phyloP scores from a whole-genome alignment of 64 coral and sea anemone genomes.

The Hydrozoanthus tunicans region DNA sequence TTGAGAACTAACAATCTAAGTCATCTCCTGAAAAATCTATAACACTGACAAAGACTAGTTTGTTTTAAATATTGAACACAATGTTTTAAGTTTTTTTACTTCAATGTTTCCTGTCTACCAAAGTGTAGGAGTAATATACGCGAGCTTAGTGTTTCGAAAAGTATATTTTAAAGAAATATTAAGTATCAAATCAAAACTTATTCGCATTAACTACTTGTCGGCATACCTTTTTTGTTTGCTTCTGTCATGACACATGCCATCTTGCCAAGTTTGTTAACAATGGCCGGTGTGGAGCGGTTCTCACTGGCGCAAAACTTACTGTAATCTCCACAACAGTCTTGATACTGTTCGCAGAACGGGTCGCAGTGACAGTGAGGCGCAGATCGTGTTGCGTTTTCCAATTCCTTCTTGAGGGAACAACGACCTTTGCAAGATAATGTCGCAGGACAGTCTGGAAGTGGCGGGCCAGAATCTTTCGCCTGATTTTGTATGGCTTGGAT shows the following conservation, averaged over 20 bases:
- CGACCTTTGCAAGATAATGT: conserved; percentile 39
- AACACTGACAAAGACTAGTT: no score
- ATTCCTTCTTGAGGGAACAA: conserved; percentile 1
- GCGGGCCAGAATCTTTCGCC: not conserved
- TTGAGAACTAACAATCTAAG: no score
- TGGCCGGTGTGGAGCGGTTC: not conserved
- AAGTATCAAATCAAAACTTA: not conserved
- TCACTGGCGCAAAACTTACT: not conserved
- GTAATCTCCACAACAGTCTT: conserved; percentile 41
- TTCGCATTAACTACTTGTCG: not conserved
- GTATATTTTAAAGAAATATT: no score
- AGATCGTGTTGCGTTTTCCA: conserved; percentile 25
- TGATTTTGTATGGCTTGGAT: not conserved
- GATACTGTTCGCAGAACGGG: conserved; percentile 1
- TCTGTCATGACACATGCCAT: conserved; percentile 22
- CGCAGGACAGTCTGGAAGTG: not conserved
- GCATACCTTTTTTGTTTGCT: conserved; percentile 8
- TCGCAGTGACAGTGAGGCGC: conserved; percentile 50
- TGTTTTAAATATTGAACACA: no score
- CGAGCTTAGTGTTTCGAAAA: not conserved
- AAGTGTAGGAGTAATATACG: no score
- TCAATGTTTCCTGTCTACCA: no score
- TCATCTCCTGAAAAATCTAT: no score
- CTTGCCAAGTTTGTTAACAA: not conserved
- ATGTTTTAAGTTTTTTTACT: no score